Evolutionary conservation across 1,140 invertebrate species (phyloP).

Genomic region (Venturia canescens): DNA sequence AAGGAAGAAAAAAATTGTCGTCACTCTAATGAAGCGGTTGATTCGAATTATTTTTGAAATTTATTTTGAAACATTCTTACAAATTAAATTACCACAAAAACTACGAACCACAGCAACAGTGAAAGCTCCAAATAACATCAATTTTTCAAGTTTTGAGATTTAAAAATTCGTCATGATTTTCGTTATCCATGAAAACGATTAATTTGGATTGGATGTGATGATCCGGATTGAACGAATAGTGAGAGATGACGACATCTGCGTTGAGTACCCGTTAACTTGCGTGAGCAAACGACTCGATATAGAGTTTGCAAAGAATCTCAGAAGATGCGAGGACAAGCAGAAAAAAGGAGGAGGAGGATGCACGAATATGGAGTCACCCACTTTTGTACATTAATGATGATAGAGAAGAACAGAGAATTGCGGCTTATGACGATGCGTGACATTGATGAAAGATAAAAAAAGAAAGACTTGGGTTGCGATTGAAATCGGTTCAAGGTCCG

Average conservation of each 20-base stretch:
- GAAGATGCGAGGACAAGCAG: conserved; percentile 45
- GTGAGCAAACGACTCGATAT: conserved; percentile 43
- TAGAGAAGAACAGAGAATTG: neutral
- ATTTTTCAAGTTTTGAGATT: no score
- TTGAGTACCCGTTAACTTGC: neutral
- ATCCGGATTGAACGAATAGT: neutral
- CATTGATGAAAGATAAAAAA: neutral
- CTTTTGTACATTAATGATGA: conserved; percentile 49
- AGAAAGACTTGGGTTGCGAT: conserved; percentile 40
- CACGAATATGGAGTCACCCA: conserved; percentile 57
- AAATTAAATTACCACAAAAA: no score
- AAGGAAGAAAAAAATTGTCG: no score
- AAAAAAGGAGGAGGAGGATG: conserved; percentile 33
- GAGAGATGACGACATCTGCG: conserved; percentile 44
- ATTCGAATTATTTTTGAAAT: no score
- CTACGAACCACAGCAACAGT: no score
- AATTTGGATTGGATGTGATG: neutral
- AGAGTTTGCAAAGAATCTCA: neutral
- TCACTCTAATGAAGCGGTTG: no score
- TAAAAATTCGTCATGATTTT: neutral
- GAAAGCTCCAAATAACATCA: no score
- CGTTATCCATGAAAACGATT: neutral
- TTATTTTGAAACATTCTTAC: no score
- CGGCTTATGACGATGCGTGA: no score
- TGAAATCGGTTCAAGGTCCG: conserved; percentile 65